A percentile compares a stretch with the other conserved stretches of the same genome.
Conservation (phyloP, 2,797 vertebrate genomes). For the Cebuella pygmaea region DNA sequence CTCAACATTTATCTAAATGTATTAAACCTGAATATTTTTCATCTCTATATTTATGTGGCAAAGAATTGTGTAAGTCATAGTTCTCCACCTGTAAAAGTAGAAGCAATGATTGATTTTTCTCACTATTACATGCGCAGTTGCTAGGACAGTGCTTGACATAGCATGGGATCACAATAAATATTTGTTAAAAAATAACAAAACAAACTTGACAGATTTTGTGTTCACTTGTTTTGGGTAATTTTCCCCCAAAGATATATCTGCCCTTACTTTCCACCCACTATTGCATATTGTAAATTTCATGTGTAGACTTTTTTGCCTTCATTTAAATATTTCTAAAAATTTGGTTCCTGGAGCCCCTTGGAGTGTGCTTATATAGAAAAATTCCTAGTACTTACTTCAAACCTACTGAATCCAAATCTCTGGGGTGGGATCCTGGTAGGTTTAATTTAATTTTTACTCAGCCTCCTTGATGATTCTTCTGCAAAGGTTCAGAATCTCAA, state of each 20-base stretch:
- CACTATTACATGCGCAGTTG: neutral
- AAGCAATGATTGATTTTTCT: neutral
- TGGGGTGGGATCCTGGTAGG: neutral
- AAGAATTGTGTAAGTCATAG: conserved; percentile 60
- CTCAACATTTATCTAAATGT: conserved; percentile 62
- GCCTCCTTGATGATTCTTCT: neutral
- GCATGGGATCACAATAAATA: neutral
- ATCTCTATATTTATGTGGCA: conserved; percentile 71
- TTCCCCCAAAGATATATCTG: neutral
- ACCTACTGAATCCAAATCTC: neutral
- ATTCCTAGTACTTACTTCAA: neutral
- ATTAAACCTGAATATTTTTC: conserved; percentile 82
- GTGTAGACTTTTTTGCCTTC: neutral
- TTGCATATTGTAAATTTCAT: neutral
- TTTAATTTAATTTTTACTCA: conserved; percentile 36
- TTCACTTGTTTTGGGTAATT: conserved; percentile 39
- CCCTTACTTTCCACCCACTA: neutral
- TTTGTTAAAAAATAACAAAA: conserved; percentile 41
- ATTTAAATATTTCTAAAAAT: conserved; percentile 15
- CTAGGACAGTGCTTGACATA: neutral
- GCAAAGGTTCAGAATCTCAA: neutral
- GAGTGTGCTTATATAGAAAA: neutral
- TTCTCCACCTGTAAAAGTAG: neutral
- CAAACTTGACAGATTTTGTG: conserved; percentile 80
- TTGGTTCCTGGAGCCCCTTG: neutral